A percentile compares a stretch with the other conserved stretches of the same genome.
phyloP scores from a whole-genome alignment of 1,140 invertebrate species.

The Carposina sasakii region DNA sequence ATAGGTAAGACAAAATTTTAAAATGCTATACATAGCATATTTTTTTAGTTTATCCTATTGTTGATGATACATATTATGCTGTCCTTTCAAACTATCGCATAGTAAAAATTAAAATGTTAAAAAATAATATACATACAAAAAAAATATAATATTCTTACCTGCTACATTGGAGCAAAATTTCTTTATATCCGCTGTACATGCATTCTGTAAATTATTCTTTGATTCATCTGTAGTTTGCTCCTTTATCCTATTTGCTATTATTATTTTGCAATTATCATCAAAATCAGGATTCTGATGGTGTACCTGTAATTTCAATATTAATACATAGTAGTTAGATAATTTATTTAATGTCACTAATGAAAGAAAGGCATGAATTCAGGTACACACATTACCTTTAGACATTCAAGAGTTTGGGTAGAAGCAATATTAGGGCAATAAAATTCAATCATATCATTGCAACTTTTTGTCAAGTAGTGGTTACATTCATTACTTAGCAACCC shows the following conservation, averaged over 20 bases:
- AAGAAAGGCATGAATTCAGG: background rate
- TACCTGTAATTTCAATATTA: conserved; percentile 68
- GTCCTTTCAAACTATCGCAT: too few species aligned
- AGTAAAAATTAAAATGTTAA: too few species aligned
- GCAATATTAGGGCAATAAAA: conserved; percentile 84
- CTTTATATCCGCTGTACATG: conserved; percentile 84
- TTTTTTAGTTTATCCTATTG: too few species aligned
- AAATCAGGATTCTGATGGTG: conserved; percentile 87
- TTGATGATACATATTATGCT: too few species aligned
- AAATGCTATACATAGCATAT: too few species aligned
- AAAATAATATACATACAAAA: too few species aligned
- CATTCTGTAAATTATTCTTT: conserved; percentile 87
- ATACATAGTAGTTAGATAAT: background rate
- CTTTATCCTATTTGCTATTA: conserved; percentile 91
- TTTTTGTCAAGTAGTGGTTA: conserved; percentile 87
- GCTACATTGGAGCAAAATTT: conserved; percentile 80
- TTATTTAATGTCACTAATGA: too few species aligned
- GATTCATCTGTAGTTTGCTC: conserved; percentile 95
- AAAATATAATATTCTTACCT: conserved; percentile 64
- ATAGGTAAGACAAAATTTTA: too few species aligned
- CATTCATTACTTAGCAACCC: conserved; percentile 80
- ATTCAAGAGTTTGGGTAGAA: conserved; percentile 79
- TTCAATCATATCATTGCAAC: conserved; percentile 89
- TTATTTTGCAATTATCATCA: conserved; percentile 87
- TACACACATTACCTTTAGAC: conserved; percentile 74